Evolutionary conservation across 1,140 invertebrate species (phyloP).

Genomic region (Parapsyche elsis): DNA sequence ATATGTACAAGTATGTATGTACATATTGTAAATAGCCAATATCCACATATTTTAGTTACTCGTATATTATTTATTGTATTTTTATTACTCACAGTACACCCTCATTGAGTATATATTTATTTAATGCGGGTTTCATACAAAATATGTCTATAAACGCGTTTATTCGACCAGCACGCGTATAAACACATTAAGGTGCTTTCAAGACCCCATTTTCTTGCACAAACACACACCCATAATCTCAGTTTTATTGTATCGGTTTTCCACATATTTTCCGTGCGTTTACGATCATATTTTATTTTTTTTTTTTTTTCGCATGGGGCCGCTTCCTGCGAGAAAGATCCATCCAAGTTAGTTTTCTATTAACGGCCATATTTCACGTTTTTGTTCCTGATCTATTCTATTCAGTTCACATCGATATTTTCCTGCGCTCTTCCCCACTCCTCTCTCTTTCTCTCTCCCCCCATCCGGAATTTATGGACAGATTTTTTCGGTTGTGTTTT

Average conservation of each 20-base stretch:
- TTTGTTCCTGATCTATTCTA: conserved; percentile 19
- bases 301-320: background rate
- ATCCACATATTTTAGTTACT: too few species aligned
- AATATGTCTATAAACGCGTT: conserved; percentile 10
- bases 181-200: conserved; percentile 25
- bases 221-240: background rate
- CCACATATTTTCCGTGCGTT: conserved; percentile 23
- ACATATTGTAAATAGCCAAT: too few species aligned
- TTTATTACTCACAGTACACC: too few species aligned
- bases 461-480: too few species aligned
- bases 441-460: too few species aligned
- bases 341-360: conserved; percentile 29
- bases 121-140: background rate
- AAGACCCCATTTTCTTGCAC: background rate
- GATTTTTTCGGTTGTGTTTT: background rate
- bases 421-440: background rate
- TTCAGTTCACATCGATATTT: conserved; percentile 11
- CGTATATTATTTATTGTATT: too few species aligned
- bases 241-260: conserved; percentile 25
- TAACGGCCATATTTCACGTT: conserved; percentile 29
- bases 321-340: background rate
- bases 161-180: conserved; percentile 17
- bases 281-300: conserved; percentile 32
- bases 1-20: too few species aligned
- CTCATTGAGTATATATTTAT: too few species aligned